Evolutionary conservation across 2,888 invertebrate species (phyloP), one percentile per base, ranked within the genome.

Genomic region (Nephrotoma flavescens): DNA sequence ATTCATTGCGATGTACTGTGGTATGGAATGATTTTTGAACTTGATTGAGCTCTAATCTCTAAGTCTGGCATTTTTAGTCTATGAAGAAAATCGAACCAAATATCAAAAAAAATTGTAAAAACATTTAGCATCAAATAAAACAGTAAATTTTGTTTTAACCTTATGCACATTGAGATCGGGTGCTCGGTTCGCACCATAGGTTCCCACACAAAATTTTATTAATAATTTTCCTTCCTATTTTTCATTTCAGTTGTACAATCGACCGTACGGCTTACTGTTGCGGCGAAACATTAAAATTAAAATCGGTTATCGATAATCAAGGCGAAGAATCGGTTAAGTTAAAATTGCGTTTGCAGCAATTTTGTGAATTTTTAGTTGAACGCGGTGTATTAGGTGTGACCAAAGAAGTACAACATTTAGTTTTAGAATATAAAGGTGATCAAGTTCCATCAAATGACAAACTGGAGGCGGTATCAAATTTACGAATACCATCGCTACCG

Each of bases 341-440:
- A 86, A 86, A 86, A 86, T 31, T 86, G 41, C 86, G 52, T 31
- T 52, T 86, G 41, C 52, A 47, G 41, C 86, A 86, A 41, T 86
- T 52, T 86, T 86, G 86, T 15, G 86, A 86, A 41, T 86, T 86
- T 86, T 52, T 86, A 47, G 86, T 86, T 52, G 86, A 86, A 9
- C 86, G 86, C 6, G 86, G 86, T 52, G 86, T 86, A 52, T 52
- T 86, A 19, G 86, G 86, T 52, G 52, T 86, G 41, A 86, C 86
- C 45, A 86, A 86, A 86, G 86, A 86, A 86, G 86, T 86, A 86
- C 86, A 86, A 52, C 86, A 86, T 52, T 47, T 86, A 47, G 86
- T 86, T 12, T 86, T 86, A 86, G 86, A 86, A 52, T 86, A 47
- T n/a, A 86, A 86, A 86, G 86, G 86, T 41, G 86, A 86, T 12